Base-by-base conservation (phyloP, 35 echinoderm and acorn worm genomes). In the Holothuria glaberrima region DNA sequence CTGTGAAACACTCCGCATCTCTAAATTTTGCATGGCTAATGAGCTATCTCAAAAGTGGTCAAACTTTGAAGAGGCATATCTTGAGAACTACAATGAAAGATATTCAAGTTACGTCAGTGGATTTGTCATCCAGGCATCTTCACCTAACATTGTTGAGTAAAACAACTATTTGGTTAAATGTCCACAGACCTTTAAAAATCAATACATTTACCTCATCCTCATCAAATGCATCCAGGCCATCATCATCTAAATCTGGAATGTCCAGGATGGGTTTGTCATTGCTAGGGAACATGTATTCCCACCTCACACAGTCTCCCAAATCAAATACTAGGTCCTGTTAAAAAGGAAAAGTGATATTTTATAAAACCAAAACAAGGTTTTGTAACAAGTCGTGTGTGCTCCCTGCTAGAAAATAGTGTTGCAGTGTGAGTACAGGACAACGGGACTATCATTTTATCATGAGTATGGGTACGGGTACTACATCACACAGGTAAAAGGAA, bases 261-360 rank as follows among this genome's bases (percentile, higher is more conserved):
- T 92, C 93, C 28, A 99, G 82, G 18, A 86, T 83, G 59, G 97
- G 97, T 58, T 99, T 99, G 75, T 99, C 97, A 27, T 92, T 99
- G 56, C 68, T 78, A 41, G 97, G 97, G 36, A 99, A 95, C 97
- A 99, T 99, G 89, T 80, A 99, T 75, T 99, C 97, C 97, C 97
- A 99, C 28, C 93, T 88, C 1, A 89, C 88, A 84, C 97, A 99
- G 71, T 99, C 97, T 48, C 97, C 97, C 12, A 99, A 93, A 63
- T 99, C 97, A 95, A 99, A 99, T 4, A 95, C 88, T 18, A 99
- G 83, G 64, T 99, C 93, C 97, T 99, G 41, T 46, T 33, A 28
- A 89, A 36, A 33, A 67, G 31, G 21, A 20, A 67, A 86, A 59
- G 25, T 33, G 16, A 91, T 18, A 58, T 21, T 48, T 26, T 29